Conservation (phyloP, 2,797 vertebrate species). For the Schizothorax lantsangensis region DNA sequence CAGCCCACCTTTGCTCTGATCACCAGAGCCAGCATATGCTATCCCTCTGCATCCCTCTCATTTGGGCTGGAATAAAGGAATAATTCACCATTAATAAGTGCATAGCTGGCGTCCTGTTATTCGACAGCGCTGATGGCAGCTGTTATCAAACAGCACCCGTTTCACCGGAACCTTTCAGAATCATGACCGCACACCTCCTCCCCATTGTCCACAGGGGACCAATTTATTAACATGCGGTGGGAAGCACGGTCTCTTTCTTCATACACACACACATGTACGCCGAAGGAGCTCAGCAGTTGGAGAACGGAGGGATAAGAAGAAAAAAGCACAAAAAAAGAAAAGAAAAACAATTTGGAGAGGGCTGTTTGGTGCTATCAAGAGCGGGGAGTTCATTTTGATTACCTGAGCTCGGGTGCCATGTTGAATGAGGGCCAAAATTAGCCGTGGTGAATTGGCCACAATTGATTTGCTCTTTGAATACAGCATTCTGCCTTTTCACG, state of each 20-base stretch:
- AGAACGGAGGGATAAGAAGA: not conserved
- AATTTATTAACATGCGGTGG: constrained; percentile 81
- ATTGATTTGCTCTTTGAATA: constrained; percentile 53
- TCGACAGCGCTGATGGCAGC: constrained; percentile 67
- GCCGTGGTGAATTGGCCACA: constrained; percentile 38
- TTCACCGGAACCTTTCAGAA: constrained; percentile 53
- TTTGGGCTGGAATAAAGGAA: constrained; percentile 73
- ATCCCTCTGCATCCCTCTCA: constrained; percentile 52
- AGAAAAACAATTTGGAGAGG: constrained; percentile 42
- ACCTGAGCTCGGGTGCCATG: constrained; percentile 46
- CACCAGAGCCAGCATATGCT: constrained; percentile 51
- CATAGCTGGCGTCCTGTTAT: constrained; percentile 70
- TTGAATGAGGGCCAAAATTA: constrained; percentile 49
- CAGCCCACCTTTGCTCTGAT: constrained; percentile 59
- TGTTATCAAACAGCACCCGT: constrained; percentile 36
- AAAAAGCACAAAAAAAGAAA: not conserved
- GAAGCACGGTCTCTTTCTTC: constrained; percentile 44
- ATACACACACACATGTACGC: constrained; percentile 5
- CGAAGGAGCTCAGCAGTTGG: constrained; percentile 7
- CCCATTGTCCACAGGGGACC: constrained; percentile 68
- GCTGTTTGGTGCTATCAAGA: constrained; percentile 36
- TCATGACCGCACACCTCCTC: constrained; percentile 35
- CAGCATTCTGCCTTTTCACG: constrained; percentile 14
- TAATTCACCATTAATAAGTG: constrained; percentile 69
- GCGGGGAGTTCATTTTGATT: constrained; percentile 47